Percentiles rank a stretch among this genome's conserved stretches.
phyloP scores from a whole-genome alignment of 2,113 vertebrate genomes.

The Callipepla squamata region DNA sequence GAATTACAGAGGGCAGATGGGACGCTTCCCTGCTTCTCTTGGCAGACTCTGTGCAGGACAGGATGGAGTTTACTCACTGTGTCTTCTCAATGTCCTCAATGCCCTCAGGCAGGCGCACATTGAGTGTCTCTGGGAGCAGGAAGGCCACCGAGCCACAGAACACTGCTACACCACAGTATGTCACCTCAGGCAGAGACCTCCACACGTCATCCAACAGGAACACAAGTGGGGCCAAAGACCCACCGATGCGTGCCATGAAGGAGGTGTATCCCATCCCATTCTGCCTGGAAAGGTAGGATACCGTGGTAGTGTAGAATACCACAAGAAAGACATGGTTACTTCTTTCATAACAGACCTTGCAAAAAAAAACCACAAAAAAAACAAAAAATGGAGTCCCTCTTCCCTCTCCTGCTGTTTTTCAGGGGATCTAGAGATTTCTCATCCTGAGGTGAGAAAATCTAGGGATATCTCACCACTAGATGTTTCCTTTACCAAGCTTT shows the following conservation, averaged over 20 bases:
- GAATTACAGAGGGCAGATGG: not conserved
- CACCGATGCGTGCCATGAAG: not conserved
- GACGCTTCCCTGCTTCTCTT: accelerated
- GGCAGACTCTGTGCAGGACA: accelerated
- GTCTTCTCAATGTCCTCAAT: slow-evolving; percentile 26
- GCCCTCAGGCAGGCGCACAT: not conserved
- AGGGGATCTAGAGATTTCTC: accelerated
- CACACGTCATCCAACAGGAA: slow-evolving; percentile 54
- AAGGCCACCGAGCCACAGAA: slow-evolving; percentile 1
- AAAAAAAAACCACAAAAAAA: not conserved
- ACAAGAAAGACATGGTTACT: accelerated
- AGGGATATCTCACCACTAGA: accelerated
- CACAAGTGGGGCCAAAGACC: slow-evolving; percentile 41
- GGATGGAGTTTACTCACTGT: not conserved
- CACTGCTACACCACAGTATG: not conserved
- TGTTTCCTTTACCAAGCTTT: not conserved
- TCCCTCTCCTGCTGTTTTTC: not conserved
- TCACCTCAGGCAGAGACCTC: slow-evolving; percentile 32
- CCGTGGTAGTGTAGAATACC: not conserved
- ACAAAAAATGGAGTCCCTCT: not conserved
- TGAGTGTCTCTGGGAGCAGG: slow-evolving; percentile 26
- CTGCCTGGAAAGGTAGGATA: slow-evolving; percentile 41
- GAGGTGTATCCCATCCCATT: slow-evolving; percentile 58
- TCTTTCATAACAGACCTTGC: not conserved
- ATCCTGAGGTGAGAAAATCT: no score